Evolutionary conservation across 2,888 invertebrate species (phyloP), one percentile per base, ranked within the genome.

Genomic region (Horisme vitalbata): DNA sequence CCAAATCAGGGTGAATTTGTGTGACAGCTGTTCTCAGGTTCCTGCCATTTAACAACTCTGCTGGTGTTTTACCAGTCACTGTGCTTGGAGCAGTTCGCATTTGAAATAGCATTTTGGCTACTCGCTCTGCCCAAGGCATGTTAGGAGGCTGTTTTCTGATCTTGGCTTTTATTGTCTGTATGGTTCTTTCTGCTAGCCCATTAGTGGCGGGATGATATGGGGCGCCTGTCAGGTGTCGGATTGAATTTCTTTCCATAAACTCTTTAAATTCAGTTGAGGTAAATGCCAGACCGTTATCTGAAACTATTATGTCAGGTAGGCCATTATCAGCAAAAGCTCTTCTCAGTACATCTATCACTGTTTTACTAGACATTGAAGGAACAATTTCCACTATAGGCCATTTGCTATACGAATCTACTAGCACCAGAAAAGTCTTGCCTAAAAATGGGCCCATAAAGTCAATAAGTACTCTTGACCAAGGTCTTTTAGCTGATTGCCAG

Each of bases 131-230:
- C 56, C 61, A 53, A 3, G 48, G 7, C 0, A 50, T n/a, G 24
- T 37, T 12, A 1, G 47, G 35, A 36, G 52, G 47, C 31, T 59
- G 51, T 0, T 41, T 26, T n/a, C n/a, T n/a, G 6, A 57, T 23
- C 35, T 56, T 59, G 14, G 50, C 41, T 37, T 57, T 59, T 4
- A 55, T 30, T 0, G 56, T 59, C 21, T 61, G 57, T 1, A 57
- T 48, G 41, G 54, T 51, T 20, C 57, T 32, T 31, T 61, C 59
- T 3, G 50, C 52, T n/a, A 50, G 37, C 0, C 61, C 57, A 24
- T 58, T 59, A 1, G 57, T 54, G 6, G 54, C 41, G 3, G 57
- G 57, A 20, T 56, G 57, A 24, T 55, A 55, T 3, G 57, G 61
- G 3, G 37, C 36, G 30, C 56, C 47, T 0, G 34, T 45, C 2